Evolutionary conservation across 2,888 invertebrate genomes (phyloP), one percentile per base, ranked within the genome.

Genomic region (Dasypolia templi): DNA sequence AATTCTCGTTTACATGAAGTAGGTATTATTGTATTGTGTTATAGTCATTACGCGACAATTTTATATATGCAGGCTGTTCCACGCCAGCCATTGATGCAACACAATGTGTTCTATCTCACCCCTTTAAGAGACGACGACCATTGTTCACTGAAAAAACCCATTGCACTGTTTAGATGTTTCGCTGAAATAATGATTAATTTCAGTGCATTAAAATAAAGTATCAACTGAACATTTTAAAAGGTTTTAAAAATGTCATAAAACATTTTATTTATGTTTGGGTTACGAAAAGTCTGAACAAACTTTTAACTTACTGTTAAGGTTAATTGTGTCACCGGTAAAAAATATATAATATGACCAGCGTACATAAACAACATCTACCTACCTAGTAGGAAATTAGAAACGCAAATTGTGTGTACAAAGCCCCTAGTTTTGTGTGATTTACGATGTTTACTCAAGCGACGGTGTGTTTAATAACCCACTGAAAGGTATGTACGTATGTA

Each of bases 391-490:
- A 92, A 93, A 94, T 93, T 92, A 93, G 91, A 92, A 93, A 93
- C 91, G 92, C 93, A 94, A 94, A 94, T 94, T 93, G 89, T 90
- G 91, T 92, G 89, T 91, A 90, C 90, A 88, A 88, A 92, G 89
- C 90, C 89, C 88, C 91, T 93, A 93, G 92, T 93, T 93, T 91
- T 91, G 92, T 92, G 89, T 94, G 94, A 94, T 94, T 94, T 94
- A 94, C 91, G 92, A 91, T 93, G 93, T 93, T 93, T 93, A 89
- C 92, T 91, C 87, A 92, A 90, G 91, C 91, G 89, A 90, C 91
- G 90, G 91, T 88, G 89, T 93, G 92, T 93, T 93, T 94, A 94
- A 94, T 94, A 94, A 93, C 92, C 91, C 89, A 89, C 90, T 90
- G 89, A 92, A 92, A 92, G 91, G 91, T 92, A 92, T 89, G 87